A percentile compares a stretch with the other conserved stretches of the same genome.
Conservation (phyloP, 2,888 invertebrate species). For the Psylliodes chrysocephalus region DNA sequence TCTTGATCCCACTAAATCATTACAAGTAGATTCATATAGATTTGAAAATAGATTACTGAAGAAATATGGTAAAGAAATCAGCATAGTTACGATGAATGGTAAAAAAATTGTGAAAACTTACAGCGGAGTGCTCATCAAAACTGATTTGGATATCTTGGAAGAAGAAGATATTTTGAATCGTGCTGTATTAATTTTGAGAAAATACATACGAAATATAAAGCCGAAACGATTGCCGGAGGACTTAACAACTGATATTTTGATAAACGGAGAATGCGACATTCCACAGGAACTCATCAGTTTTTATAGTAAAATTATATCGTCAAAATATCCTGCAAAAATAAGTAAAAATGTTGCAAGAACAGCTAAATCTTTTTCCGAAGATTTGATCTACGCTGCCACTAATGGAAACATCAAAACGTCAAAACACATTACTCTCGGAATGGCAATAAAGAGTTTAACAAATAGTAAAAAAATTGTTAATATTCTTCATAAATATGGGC, state of each 20-base stretch:
- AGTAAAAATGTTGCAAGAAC: background rate
- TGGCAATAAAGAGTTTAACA: constrained; percentile 32
- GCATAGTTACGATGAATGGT: background rate
- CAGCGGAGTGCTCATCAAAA: background rate
- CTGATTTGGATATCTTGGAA: background rate
- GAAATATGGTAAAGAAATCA: background rate
- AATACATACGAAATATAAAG: background rate
- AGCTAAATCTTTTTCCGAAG: constrained; percentile 13
- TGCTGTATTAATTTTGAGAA: background rate
- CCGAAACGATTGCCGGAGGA: background rate
- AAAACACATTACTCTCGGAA: constrained; percentile 29
- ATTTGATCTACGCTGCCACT: constrained; percentile 15
- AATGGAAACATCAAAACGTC: constrained; percentile 22
- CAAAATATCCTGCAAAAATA: background rate
- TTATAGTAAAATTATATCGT: constrained; percentile 3
- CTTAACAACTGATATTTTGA: background rate
- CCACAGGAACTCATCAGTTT: constrained; percentile 3
- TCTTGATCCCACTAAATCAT: background rate
- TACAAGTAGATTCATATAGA: background rate
- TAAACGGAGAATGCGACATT: constrained; percentile 20
- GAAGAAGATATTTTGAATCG: background rate
- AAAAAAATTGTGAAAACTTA: constrained; percentile 1
- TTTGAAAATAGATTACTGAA: background rate
- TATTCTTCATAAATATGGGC: constrained; percentile 27
- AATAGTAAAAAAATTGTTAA: constrained; percentile 30